A percentile compares a stretch with the other conserved stretches of the same genome.
These are phyloP conservation scores for Calephelis virginiensis DNA, from an alignment of 1,140 invertebrate genomes.

Conservation along the genomic window DNA sequence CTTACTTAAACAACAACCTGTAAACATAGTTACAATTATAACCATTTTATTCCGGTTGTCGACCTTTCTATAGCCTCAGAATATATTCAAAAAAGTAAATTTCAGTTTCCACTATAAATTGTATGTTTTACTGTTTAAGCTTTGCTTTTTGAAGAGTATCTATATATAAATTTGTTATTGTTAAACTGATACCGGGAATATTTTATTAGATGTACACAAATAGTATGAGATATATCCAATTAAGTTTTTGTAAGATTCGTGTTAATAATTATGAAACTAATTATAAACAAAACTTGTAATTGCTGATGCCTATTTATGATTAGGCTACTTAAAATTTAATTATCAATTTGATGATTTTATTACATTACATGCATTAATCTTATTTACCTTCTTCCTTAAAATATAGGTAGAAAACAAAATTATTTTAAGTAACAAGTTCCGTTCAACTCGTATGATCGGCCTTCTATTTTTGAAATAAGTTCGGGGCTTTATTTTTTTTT, in stretches of 20 bases:
- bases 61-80: constrained; percentile 1
- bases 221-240: constrained; percentile 4
- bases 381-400: not conserved
- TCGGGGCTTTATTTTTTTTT: no score
- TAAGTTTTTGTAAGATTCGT: not conserved
- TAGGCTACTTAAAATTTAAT: not conserved
- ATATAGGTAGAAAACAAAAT: no score
- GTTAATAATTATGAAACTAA: not conserved
- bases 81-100: not conserved
- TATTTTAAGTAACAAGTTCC: no score
- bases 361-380: not conserved
- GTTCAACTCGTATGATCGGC: no score
- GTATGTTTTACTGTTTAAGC: constrained; percentile 30
- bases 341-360: not conserved
- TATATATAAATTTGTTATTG: constrained; percentile 59
- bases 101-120: constrained; percentile 18
- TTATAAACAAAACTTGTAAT: not conserved
- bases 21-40: constrained; percentile 13
- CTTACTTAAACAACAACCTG: no score
- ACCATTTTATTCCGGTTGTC: not conserved
- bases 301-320: not conserved
- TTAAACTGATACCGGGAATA: constrained; percentile 51
- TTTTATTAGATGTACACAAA: constrained; percentile 29
- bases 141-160: constrained; percentile 54
- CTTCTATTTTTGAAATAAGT: no score